Evolutionary conservation across 2,113 vertebrate species (phyloP), one percentile per base, ranked within the genome.

Genomic region (Ammodytes dubius): DNA sequence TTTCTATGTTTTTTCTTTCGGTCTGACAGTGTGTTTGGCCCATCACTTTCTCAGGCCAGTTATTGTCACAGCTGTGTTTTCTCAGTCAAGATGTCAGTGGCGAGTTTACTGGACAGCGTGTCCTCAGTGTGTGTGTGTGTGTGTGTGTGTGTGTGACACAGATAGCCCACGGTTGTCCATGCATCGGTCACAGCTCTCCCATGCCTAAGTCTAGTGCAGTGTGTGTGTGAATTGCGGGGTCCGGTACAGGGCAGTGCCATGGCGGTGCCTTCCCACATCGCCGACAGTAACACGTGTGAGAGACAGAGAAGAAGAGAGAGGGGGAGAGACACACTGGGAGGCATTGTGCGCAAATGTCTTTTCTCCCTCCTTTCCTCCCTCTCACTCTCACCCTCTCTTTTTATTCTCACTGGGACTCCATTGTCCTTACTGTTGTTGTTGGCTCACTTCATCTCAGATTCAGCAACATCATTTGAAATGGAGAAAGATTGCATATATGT

Each of bases 11-110:
- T 27, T 43, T 40, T 15, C 14, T 43, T 4, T 8, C n/a, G 14
- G 27, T 46, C 57, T 60, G 14, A 47, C 72, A 39, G 59, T 76
- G 59, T 76, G 15, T 58, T n/a, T n/a, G 17, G 59, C 65, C 45
- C 19, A 2, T 76, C 76, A 37, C 64, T 49, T 52, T 81, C 77
- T 86, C 73, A 65, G 73, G 73, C 79, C 68, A 57, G 58, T 77
- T 93, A 87, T 94, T 93, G 86, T 93, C 89, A 89, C 93, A 94
- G 92, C 92, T 94, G 92, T 92, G 91, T 86, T 88, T 78, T 87
- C 77, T 14, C 85, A 66, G 87, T 84, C 75, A 64, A 27, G 83
- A 86, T 81, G 79, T 76, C 74, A 39, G 56, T 46, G 64, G 76
- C 81, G 79, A 67, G 15, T 84, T 77, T 82, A 53, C 42, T 61